phyloP scores from a whole-genome alignment of 1,140 invertebrate genomes.

The Micrasema longulum region DNA sequence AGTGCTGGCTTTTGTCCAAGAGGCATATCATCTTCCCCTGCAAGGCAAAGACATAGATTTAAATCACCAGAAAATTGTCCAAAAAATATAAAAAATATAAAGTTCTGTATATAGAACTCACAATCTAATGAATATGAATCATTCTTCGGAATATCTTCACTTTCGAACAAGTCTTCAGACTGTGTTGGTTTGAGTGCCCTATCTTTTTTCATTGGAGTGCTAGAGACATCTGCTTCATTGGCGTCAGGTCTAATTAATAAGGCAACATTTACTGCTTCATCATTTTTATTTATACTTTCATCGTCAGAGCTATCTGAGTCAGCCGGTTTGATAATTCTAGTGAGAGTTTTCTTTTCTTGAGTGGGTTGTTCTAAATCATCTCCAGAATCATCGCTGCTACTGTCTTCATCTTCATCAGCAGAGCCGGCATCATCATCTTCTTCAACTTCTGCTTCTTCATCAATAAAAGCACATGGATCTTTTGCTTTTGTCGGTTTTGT shows the following conservation, averaged over 20 bases:
- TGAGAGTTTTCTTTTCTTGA: conserved; percentile 54
- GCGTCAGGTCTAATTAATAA: conserved; percentile 1
- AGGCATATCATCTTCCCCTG: conserved; percentile 48
- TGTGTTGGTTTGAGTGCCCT: conserved; percentile 19
- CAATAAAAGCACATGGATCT: conserved; percentile 57
- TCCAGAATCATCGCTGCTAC: conserved; percentile 60
- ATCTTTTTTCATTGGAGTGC: conserved; percentile 39
- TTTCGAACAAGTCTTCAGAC: conserved; percentile 41
- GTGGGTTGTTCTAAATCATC: conserved; percentile 57
- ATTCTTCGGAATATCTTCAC: conserved; percentile 38
- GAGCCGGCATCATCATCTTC: conserved; percentile 59
- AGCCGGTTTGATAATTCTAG: conserved; percentile 55
- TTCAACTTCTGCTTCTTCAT: conserved; percentile 63
- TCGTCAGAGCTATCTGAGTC: conserved; percentile 50
- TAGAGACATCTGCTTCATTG: conserved; percentile 12
- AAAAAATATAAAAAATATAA: too few relatives aligned
- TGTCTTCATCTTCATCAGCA: conserved; percentile 56
- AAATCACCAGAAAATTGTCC: too few relatives aligned
- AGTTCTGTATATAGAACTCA: too few relatives aligned
- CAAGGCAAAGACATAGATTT: conserved; percentile 12
- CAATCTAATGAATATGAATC: conserved; percentile 44
- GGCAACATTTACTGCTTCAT: conserved; percentile 49
- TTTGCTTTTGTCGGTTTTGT: conserved; percentile 55
- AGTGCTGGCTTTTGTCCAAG: conserved; percentile 40
- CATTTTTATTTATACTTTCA: conserved; percentile 48